Percentiles rank a stretch among this genome's conserved stretches.
Evolutionary conservation across 2,888 invertebrate species (phyloP).

Genomic region (Acanthococcus lagerstroemiae): DNA sequence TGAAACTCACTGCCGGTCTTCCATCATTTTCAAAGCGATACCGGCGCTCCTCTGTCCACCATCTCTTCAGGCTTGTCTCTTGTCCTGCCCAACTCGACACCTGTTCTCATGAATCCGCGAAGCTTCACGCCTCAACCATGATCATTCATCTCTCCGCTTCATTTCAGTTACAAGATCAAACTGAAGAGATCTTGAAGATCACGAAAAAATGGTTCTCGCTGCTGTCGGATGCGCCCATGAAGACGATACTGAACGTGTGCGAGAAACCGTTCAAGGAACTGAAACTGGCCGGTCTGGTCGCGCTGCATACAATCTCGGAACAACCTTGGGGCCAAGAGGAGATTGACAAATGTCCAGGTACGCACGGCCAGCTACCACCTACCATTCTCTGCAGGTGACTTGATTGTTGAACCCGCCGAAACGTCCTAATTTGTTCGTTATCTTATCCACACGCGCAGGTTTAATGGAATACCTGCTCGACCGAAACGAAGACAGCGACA

Average conservation of each 20-base stretch:
- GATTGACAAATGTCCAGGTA: constrained; percentile 60
- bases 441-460: too few species aligned
- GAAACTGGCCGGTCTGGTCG: constrained; percentile 54
- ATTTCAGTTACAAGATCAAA: constrained; percentile 41
- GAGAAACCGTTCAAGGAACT: constrained; percentile 75
- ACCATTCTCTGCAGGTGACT: neutral
- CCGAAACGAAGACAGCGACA: constrained; percentile 56
- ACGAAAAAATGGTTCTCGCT: constrained; percentile 54
- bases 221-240: constrained; percentile 49
- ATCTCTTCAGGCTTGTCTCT: too few species aligned
- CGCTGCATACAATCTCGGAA: constrained; percentile 56
- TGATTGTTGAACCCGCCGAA: neutral
- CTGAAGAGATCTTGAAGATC: constrained; percentile 45
- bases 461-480: constrained; percentile 70
- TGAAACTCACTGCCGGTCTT: too few species aligned
- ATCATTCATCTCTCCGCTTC: neutral
- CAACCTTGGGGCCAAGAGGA: constrained; percentile 72
- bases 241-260: constrained; percentile 51
- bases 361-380: too few species aligned
- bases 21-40: too few species aligned
- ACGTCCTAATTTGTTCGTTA: too few species aligned
- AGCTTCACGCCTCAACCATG: neutral
- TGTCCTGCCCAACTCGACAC: too few species aligned
- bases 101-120: too few species aligned
- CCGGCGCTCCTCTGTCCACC: too few species aligned